Percentiles rank a stretch among this genome's conserved stretches.
phyloP scores from a whole-genome alignment of 1,140 invertebrate genomes.

The Brachionus calyciflorus region DNA sequence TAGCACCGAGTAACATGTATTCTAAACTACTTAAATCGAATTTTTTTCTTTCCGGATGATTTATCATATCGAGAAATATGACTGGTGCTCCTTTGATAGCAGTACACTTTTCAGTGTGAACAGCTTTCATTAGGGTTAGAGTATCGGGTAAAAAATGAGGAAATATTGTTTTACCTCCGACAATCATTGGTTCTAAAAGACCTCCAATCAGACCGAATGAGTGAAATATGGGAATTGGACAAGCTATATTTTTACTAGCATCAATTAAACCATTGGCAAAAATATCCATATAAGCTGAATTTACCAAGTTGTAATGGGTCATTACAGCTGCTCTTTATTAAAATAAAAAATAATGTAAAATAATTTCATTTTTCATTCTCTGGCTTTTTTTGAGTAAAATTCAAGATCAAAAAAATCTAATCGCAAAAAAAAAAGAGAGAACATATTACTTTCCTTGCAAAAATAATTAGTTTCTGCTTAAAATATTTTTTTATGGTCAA shows the following conservation, averaged over 20 bases:
- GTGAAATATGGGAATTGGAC: slow-evolving; percentile 31
- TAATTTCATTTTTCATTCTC: not conserved
- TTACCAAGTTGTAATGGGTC: slow-evolving; percentile 19
- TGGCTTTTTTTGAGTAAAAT: too few relatives aligned
- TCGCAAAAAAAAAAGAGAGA: too few relatives aligned
- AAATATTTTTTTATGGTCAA: too few relatives aligned
- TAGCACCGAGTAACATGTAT: slow-evolving; percentile 13
- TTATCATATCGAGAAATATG: slow-evolving; percentile 63
- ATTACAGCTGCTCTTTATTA: slow-evolving; percentile 13
- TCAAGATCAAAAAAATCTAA: too few relatives aligned
- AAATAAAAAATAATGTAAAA: not conserved
- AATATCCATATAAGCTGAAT: slow-evolving; percentile 11
- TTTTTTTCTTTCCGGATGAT: slow-evolving; percentile 6
- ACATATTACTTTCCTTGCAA: too few relatives aligned
- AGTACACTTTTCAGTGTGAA: slow-evolving; percentile 30
- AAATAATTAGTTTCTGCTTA: too few relatives aligned
- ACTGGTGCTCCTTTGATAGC: slow-evolving; percentile 31
- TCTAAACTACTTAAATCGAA: slow-evolving; percentile 3
- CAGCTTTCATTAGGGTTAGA: not conserved
- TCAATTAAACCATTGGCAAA: slow-evolving; percentile 9
- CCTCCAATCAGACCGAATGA: not conserved
- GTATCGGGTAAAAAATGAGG: slow-evolving; percentile 7
- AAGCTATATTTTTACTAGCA: not conserved
- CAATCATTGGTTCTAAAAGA: not conserved
- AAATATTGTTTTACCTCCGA: slow-evolving; percentile 61